Base-by-base conservation (phyloP, 2,113 vertebrate species). In the Mustela nigripes region DNA sequence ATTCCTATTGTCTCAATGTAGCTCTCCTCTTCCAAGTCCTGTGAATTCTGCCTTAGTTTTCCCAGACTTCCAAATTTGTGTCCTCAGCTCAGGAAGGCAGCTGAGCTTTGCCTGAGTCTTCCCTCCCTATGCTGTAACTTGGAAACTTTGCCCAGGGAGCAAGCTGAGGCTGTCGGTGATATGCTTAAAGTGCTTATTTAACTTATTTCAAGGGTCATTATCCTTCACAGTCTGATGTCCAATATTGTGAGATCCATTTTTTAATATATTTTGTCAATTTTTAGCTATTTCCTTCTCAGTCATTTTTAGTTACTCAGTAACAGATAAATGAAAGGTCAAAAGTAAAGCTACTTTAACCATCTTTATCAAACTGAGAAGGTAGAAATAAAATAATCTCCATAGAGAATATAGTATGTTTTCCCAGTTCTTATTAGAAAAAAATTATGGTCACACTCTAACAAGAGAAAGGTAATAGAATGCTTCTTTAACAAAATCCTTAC, bases 241-340 rank as follows among this genome's bases (percentile, higher is more conserved):
- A 73, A 16, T 74, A 88, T 65, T 67, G 45, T 60, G 6, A 91
- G 26, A 80, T 24, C 7, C 5, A 11, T 58, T 21, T 87, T 60
- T 53, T 65, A 33, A 53, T 19, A 15, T 45, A 28, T 88, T 53
- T 87, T 0, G 56, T 8, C 48, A 56, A 26, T 65, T 65, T 62
- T 74, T 76, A 65, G 14, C 2, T 92, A 3, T 62, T 78, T 89
- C 45, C 19, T 85, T 7, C 28, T 94, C 4, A n/a, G 15, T 63
- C 22, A n/a, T n/a, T 96, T 86, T 87, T n/a, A 67, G 74, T 69
- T 65, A 62, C 11, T 73, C 12, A 21, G 16, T 56, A 48, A 76
- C 9, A 90, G 69, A 9, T 69, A 91, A 88, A 12, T 69, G 3
- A 76, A 94, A 89, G 28, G 7, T n/a, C n/a, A 76, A 95, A 79